Base-by-base conservation (phyloP, 2,797 vertebrate genomes). In the Leptatherina wallacei region DNA sequence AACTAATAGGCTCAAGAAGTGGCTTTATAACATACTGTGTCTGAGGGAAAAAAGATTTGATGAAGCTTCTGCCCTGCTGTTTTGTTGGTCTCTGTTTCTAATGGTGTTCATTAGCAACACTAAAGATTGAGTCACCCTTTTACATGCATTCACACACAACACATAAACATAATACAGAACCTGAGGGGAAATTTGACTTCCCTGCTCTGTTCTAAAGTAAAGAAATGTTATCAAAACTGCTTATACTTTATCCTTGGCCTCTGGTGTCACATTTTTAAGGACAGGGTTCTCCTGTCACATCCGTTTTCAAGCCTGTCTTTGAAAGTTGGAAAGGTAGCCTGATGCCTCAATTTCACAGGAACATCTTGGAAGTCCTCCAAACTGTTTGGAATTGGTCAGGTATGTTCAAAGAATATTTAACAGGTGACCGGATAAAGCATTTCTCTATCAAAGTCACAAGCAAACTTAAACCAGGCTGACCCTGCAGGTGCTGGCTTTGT, bases 41-140 rank as follows among this genome's bases (percentile, higher is more conserved):
- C 69, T 75, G 67, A 49, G 56, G 56, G 65, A 67, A 69, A 65
- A 75, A 75, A 69, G 81, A 77, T 84, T 77, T 77, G 80, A 84
- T 80, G 76, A 83, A 82, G 82, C 75, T 67, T 85, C 71, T 76
- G 75, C 71, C 73, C 79, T 61, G 78, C 82, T 84, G 74, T 80
- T 91, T 80, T 72, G 84, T 64, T 88, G 83, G 84, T 79, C 87
- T 88, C 81, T 59, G 71, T 73, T 83, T 90, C 86, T 90, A 81
- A 89, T 87, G 75, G 80, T 60, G 65, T 89, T 93, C 91, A 94
- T 94, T 94, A 94, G 83, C 91, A 84, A 51, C 72, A 81, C 81
- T 88, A 91, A 89, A 88, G 82, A 83, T 82, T 66, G 74, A 93
- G 93, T 95, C 94, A 94, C 73, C 61, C 63, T 58, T 59, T 75